Conservation (phyloP, 2,888 invertebrate species). For the Synanthedon tipuliformis region DNA sequence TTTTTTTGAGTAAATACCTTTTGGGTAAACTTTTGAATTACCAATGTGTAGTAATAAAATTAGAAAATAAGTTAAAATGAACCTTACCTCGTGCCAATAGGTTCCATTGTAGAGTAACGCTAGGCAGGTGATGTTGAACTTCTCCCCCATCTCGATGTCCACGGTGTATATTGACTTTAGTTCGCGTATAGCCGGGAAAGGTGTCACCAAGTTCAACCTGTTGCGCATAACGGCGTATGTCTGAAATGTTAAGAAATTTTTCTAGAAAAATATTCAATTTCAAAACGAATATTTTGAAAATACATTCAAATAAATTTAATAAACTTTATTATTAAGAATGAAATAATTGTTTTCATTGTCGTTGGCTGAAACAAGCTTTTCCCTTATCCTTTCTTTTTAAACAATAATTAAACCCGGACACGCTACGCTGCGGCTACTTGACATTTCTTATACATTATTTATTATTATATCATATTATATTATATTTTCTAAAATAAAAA, state of each 20-base stretch:
- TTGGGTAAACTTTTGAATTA: too few relatives aligned
- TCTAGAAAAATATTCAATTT: background rate
- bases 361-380: too few relatives aligned
- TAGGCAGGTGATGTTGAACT: constrained; percentile 54
- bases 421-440: too few relatives aligned
- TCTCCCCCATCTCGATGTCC: constrained; percentile 49
- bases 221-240: constrained; percentile 67
- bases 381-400: too few relatives aligned
- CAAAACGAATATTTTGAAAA: background rate
- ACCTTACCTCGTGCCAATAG: constrained; percentile 65
- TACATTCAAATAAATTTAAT: background rate
- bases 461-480: too few relatives aligned
- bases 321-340: too few relatives aligned
- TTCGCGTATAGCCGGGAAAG: constrained; percentile 58
- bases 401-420: too few relatives aligned
- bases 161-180: constrained; percentile 64
- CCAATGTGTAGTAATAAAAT: background rate
- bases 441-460: too few relatives aligned
- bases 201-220: constrained; percentile 65
- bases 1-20: too few relatives aligned
- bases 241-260: constrained; percentile 18
- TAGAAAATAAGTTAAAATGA: background rate
- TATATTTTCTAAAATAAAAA: too few relatives aligned
- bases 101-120: constrained; percentile 55
- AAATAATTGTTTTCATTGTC: too few relatives aligned